Conservation (phyloP, 2,113 vertebrate genomes). For the Junco hyemalis region DNA sequence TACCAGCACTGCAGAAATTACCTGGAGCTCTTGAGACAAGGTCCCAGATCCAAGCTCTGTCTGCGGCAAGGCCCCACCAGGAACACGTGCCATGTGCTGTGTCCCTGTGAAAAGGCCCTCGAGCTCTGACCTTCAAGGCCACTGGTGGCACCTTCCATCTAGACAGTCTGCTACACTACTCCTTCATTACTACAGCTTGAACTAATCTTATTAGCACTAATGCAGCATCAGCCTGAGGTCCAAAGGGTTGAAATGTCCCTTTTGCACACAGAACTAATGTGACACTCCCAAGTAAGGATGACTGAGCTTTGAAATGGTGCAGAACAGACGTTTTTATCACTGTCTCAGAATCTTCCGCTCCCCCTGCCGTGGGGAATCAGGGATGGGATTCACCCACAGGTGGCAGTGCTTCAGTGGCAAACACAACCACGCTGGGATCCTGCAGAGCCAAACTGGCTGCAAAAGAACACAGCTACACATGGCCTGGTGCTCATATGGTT, state of each 20-base stretch:
- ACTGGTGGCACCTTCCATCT: neutral
- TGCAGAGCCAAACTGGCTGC: neutral
- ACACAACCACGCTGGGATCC: neutral
- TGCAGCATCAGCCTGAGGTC: neutral
- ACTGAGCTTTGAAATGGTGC: neutral
- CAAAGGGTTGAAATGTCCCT: neutral
- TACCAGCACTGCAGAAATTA: neutral
- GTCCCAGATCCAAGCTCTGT: neutral
- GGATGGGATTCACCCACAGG: neutral
- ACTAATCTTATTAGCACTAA: neutral
- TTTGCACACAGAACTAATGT: neutral
- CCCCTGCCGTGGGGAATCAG: neutral
- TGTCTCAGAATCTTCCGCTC: neutral
- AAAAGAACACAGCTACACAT: neutral
- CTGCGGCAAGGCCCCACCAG: neutral
- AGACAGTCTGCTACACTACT: neutral
- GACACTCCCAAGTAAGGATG: neutral
- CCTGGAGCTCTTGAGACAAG: neutral
- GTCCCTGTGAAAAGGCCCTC: neutral
- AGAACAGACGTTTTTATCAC: neutral
- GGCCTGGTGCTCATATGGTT: neutral
- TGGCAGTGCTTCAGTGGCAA: slow-evolving; percentile 45
- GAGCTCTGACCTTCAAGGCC: neutral
- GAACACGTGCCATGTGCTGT: rapidly evolving
- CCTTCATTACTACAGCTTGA: neutral